These are phyloP conservation scores for Caenorhabditis uteleia DNA, from an alignment of 2,888 invertebrate genomes.

Conservation along the genomic window DNA sequence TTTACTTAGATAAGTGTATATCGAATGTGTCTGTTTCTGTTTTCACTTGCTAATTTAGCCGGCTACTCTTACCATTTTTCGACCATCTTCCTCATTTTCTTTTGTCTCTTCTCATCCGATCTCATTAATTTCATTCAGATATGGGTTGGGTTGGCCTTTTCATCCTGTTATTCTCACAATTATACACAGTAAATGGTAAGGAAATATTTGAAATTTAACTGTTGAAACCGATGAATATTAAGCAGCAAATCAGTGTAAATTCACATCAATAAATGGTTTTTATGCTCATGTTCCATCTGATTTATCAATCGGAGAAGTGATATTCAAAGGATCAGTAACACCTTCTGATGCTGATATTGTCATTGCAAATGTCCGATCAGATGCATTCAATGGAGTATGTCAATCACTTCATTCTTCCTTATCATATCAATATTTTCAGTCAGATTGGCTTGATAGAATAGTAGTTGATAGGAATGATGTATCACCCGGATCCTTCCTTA, in stretches of 20 bases:
- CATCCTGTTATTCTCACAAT: conserved; percentile 20
- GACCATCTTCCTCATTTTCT: no score
- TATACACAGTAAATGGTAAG: conserved; percentile 1
- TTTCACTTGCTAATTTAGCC: no score
- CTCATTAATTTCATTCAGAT: no score
- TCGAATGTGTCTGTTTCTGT: no score
- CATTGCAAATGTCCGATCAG: conserved; percentile 56
- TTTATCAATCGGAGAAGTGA: conserved; percentile 40
- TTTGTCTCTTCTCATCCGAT: no score
- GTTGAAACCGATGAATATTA: background rate
- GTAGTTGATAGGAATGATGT: conserved; percentile 16
- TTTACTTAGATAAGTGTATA: no score
- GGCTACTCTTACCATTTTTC: no score
- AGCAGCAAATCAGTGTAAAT: conserved; percentile 22
- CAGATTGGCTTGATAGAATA: conserved; percentile 32
- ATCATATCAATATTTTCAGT: conserved; percentile 20
- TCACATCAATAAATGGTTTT: conserved; percentile 24
- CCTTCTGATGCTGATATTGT: conserved; percentile 57
- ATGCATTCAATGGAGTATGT: conserved; percentile 40
- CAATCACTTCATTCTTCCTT: no score
- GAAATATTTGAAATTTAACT: background rate
- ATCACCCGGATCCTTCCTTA: conserved; percentile 15
- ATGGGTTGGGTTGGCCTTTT: conserved; percentile 27
- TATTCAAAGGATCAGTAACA: conserved; percentile 58
- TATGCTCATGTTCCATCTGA: conserved; percentile 28